These are phyloP conservation scores for Thymelicus sylvestris DNA, from an alignment of 2,888 invertebrate species.

Conservation along the genomic window DNA sequence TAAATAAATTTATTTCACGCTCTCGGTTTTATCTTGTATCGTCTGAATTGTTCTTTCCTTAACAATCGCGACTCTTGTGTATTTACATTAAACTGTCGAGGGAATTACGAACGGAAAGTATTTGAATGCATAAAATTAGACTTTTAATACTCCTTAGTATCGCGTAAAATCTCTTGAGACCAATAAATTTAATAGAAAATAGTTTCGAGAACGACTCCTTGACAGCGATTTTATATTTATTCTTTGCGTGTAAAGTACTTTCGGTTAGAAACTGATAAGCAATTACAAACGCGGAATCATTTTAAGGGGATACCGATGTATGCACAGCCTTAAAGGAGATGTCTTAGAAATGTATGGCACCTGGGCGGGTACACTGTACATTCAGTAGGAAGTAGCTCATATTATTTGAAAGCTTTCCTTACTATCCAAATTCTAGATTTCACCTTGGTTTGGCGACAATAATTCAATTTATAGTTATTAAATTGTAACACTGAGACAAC, in stretches of 20 bases:
- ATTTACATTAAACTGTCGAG: slow-evolving; percentile 62
- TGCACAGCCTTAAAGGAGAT: slow-evolving; percentile 64
- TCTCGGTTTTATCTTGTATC: slow-evolving; percentile 75
- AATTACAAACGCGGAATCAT: slow-evolving; percentile 44
- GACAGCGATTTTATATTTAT: slow-evolving; percentile 20
- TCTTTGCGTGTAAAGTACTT: slow-evolving; percentile 30
- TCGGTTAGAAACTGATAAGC: slow-evolving; percentile 38
- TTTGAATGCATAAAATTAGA: slow-evolving; percentile 41
- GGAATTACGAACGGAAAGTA: slow-evolving; percentile 58
- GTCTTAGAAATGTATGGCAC: too few species aligned
- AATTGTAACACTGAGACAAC: too few species aligned
- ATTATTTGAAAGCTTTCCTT: too few species aligned
- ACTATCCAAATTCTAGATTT: too few species aligned
- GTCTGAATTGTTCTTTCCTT: slow-evolving; percentile 71
- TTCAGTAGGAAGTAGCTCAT: too few species aligned
- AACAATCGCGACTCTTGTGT: slow-evolving; percentile 66
- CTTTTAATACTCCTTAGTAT: slow-evolving; percentile 39
- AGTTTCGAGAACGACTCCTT: slow-evolving; percentile 28
- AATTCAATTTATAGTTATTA: too few species aligned
- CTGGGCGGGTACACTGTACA: too few species aligned
- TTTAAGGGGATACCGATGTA: slow-evolving; percentile 56
- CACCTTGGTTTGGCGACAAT: too few species aligned
- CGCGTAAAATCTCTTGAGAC: slow-evolving; percentile 45
- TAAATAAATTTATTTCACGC: slow-evolving; percentile 75
- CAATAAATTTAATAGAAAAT: slow-evolving; percentile 37